Evolutionary conservation across 2,113 vertebrate genomes (phyloP).

Genomic region (Sphyrna mokarran): DNA sequence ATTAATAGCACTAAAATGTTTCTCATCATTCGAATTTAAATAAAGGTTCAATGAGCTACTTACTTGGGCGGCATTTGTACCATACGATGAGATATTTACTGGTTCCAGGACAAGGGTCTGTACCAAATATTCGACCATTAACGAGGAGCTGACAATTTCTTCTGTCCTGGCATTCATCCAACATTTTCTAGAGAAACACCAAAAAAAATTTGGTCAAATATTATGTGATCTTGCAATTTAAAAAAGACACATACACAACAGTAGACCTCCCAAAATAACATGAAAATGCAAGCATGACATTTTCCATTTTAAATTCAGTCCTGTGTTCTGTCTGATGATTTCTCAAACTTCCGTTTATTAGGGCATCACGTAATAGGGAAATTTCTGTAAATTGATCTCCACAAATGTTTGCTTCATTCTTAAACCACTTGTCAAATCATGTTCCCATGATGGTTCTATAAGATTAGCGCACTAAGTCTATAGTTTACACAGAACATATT

Average conservation of each 20-base stretch:
- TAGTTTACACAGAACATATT: neutral
- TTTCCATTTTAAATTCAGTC: neutral
- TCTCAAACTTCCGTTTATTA: neutral
- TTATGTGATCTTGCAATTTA: neutral
- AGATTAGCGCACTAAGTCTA: neutral
- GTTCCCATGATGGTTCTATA: neutral
- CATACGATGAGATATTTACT: slow-evolving; percentile 76
- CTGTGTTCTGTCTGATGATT: neutral
- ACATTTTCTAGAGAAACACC: slow-evolving; percentile 68
- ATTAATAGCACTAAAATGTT: neutral
- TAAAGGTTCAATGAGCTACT: slow-evolving; percentile 50
- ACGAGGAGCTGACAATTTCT: slow-evolving; percentile 78
- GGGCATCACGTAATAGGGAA: neutral
- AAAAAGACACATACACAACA: no score
- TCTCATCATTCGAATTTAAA: slow-evolving; percentile 2
- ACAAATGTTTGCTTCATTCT: neutral
- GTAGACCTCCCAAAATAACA: neutral
- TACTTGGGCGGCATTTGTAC: slow-evolving; percentile 86
- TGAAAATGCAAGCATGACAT: neutral
- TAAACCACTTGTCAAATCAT: neutral
- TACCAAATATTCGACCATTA: slow-evolving; percentile 75
- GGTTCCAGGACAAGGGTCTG: slow-evolving; percentile 71
- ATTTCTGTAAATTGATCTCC: neutral
- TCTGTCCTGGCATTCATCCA: slow-evolving; percentile 83
- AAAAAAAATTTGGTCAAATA: slow-evolving; percentile 44